A percentile compares a stretch with the other conserved stretches of the same genome.
These are phyloP conservation scores for Hirudinaria manillensis DNA, from an alignment of 2,888 invertebrate species.

Conservation along the genomic window DNA sequence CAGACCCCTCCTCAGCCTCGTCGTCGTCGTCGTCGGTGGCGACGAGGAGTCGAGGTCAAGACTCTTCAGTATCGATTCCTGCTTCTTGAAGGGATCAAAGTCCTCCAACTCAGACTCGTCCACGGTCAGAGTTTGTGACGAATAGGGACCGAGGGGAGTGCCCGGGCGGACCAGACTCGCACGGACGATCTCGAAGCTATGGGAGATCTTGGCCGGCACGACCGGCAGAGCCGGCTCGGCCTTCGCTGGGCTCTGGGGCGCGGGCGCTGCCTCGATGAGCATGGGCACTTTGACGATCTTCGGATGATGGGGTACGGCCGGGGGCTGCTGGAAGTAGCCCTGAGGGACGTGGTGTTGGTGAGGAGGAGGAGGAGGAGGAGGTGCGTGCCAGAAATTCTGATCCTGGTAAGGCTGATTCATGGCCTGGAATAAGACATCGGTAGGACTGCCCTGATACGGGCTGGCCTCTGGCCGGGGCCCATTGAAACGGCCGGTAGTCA, in stretches of 20 bases:
- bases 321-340: background rate
- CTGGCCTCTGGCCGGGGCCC: too few species aligned
- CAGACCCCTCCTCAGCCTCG: background rate
- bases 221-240: background rate
- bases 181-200: constrained; percentile 21
- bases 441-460: too few species aligned
- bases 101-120: background rate
- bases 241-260: background rate
- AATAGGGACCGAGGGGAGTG: background rate
- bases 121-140: constrained; percentile 16
- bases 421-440: too few species aligned
- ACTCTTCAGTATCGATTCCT: constrained; percentile 8
- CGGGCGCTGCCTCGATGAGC: background rate
- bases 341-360: background rate
- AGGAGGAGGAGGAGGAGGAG: too few species aligned
- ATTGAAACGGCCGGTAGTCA: too few species aligned
- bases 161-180: background rate
- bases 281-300: background rate
- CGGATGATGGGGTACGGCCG: background rate
- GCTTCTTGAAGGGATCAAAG: constrained; percentile 18
- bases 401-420: too few species aligned
- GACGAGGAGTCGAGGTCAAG: background rate
- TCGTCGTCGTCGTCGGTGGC: background rate
- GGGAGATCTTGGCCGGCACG: constrained; percentile 18
- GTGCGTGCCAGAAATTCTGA: too few species aligned